Base-by-base conservation (phyloP, 2,888 invertebrate species). In the Nasonia oneida region DNA sequence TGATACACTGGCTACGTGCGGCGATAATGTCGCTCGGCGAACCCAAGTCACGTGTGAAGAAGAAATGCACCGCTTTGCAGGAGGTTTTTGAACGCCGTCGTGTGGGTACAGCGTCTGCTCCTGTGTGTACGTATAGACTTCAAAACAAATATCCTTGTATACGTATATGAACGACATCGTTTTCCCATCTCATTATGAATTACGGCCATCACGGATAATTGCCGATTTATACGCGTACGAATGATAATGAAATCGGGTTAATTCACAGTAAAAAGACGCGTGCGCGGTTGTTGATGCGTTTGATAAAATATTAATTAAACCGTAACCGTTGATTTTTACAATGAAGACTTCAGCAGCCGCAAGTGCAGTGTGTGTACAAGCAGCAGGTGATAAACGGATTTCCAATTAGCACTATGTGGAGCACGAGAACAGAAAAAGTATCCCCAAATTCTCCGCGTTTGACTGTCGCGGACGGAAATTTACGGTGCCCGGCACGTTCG, bases 21-120 rank as follows among this genome's bases (percentile, higher is more conserved):
- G 73, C 39, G 86, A 77, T 83, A 83, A 86, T 83, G 83, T 70
- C 64, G 61, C 73, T 81, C 42, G 33, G 4, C 67, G 76, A 53
- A 86, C 53, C 74, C 86, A 86, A 86, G 86, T 86, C 86, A 86
- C 81, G 86, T 53, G 80, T 86, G n/a, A 71, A 70, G 81, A 84
- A 88, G 81, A 87, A 86, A 82, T 79, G 78, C 78, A 42, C 73
- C 23, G 71, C 83, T 71, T 70, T 57, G 57, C 70, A 71, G 37
- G 39, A 42, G 57, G 57, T 53, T 57, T 77, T 77, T 57, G n/a
- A 71, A 74, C 33, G 42, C 71, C 23, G 23, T 33, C 61, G 83
- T 57, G n/a, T 23, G 23, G 70, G 70, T 12, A 67, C 29, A 77
- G 47, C 37, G n/a, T 42, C 77, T 47, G 74, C 67, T 12, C 29